Conservation (phyloP, 2,797 vertebrate genomes). For the Hafferia zeledoni region DNA sequence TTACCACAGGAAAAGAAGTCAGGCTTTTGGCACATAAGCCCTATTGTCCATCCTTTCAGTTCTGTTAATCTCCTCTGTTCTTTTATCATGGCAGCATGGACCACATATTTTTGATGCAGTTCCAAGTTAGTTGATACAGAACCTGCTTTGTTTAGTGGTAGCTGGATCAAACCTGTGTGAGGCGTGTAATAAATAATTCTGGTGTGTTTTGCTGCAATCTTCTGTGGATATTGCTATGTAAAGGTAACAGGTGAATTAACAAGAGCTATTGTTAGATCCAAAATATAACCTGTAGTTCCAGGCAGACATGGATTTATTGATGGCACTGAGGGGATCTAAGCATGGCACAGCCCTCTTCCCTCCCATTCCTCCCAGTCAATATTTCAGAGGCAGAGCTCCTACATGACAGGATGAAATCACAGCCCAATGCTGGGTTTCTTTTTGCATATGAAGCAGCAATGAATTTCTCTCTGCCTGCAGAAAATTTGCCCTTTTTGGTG, state of each 20-base stretch:
- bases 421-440: not conserved
- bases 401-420: not conserved
- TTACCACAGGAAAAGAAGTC: slow-evolving; percentile 16
- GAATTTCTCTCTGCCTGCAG: not conserved
- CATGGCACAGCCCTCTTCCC: not conserved
- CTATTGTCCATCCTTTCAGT: slow-evolving; percentile 1
- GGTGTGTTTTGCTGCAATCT: not conserved
- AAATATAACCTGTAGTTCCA: not conserved
- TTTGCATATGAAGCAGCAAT: not conserved
- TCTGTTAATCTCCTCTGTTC: slow-evolving; percentile 15
- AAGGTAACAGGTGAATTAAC: not conserved
- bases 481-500: not conserved
- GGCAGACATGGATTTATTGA: not conserved
- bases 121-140: not conserved
- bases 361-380: not conserved
- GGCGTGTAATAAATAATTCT: not conserved
- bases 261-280: not conserved
- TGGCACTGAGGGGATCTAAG: not conserved
- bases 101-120: not conserved
- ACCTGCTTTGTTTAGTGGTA: not conserved
- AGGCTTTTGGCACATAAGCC: slow-evolving; percentile 2
- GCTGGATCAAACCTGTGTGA: not conserved
- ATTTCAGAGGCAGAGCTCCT: not conserved
- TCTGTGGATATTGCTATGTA: not conserved
- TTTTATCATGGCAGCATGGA: not conserved